Percentiles rank a stretch among this genome's conserved stretches.
Conservation (phyloP, 2,888 invertebrate species). For the Dynastes grantii region DNA sequence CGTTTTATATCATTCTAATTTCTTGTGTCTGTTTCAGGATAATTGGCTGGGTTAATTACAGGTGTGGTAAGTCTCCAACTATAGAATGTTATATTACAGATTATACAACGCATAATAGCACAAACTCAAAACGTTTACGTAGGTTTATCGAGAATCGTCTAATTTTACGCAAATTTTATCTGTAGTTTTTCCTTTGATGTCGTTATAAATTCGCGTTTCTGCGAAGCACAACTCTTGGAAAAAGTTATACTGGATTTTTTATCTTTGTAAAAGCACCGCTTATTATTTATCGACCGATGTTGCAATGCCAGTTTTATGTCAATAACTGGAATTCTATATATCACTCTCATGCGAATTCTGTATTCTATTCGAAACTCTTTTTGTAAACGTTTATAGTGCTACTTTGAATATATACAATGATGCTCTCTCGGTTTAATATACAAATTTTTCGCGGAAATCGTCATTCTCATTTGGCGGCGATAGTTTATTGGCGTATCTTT, state of each 20-base stretch:
- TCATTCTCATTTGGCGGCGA: not conserved
- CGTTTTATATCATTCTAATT: too few species aligned
- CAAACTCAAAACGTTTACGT: not conserved
- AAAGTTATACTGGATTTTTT: constrained; percentile 16
- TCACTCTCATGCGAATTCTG: constrained; percentile 30
- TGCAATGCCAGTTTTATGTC: constrained; percentile 41
- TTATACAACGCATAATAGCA: constrained; percentile 1
- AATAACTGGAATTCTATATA: constrained; percentile 38
- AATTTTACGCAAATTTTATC: constrained; percentile 29
- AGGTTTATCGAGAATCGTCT: not conserved
- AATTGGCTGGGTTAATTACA: not conserved
- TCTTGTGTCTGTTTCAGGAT: constrained; percentile 7
- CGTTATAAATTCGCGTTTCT: constrained; percentile 26
- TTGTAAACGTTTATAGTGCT: constrained; percentile 37
- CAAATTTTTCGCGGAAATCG: constrained; percentile 25
- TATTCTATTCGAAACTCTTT: constrained; percentile 24
- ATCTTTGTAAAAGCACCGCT: constrained; percentile 19
- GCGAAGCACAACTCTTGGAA: constrained; percentile 20
- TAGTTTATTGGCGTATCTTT: constrained; percentile 2
- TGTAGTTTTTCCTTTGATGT: constrained; percentile 36
- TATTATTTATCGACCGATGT: constrained; percentile 33
- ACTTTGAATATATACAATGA: constrained; percentile 5
- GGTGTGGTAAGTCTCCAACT: constrained; percentile 1
- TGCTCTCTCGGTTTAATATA: not conserved
- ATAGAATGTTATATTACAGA: not conserved